Percentiles rank a stretch among this genome's conserved stretches.
These are phyloP conservation scores for Amiota minor DNA, from an alignment of 2,888 invertebrate species.

Conservation along the genomic window DNA sequence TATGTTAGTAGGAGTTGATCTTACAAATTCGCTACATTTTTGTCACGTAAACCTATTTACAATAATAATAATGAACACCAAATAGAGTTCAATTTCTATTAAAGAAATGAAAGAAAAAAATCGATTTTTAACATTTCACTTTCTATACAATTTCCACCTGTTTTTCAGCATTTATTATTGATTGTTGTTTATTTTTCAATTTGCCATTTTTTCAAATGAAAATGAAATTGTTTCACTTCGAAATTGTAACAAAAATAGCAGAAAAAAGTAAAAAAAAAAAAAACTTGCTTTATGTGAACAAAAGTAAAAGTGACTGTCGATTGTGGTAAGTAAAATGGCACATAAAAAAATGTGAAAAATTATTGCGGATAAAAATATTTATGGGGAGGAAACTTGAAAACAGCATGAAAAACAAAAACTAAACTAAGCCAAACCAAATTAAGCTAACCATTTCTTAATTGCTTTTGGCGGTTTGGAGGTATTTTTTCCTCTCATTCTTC, in stretches of 20 bases:
- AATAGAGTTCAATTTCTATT: constrained; percentile 47
- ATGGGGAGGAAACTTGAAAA: background rate
- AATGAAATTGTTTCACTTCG: constrained; percentile 35
- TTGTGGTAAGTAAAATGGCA: constrained; percentile 32
- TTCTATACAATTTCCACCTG: constrained; percentile 22
- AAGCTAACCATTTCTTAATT: background rate
- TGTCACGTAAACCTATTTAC: background rate
- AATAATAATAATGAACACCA: constrained; percentile 32
- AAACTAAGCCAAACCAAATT: background rate
- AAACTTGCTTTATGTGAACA: constrained; percentile 27
- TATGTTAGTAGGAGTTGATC: too few species aligned
- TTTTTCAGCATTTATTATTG: constrained; percentile 17
- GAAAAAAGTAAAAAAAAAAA: background rate
- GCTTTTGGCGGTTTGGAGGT: constrained; percentile 1
- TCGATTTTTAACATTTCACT: constrained; percentile 41
- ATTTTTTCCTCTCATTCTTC: background rate
- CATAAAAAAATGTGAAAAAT: background rate
- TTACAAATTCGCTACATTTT: background rate
- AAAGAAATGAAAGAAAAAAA: constrained; percentile 32
- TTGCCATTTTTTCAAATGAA: constrained; percentile 27
- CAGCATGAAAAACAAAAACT: background rate
- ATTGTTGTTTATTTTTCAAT: constrained; percentile 4
- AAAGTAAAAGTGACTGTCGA: constrained; percentile 53
- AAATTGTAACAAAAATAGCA: constrained; percentile 40
- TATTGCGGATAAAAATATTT: constrained; percentile 2